phyloP scores from a whole-genome alignment of 2,797 vertebrate species.

The Psittacula echo region DNA sequence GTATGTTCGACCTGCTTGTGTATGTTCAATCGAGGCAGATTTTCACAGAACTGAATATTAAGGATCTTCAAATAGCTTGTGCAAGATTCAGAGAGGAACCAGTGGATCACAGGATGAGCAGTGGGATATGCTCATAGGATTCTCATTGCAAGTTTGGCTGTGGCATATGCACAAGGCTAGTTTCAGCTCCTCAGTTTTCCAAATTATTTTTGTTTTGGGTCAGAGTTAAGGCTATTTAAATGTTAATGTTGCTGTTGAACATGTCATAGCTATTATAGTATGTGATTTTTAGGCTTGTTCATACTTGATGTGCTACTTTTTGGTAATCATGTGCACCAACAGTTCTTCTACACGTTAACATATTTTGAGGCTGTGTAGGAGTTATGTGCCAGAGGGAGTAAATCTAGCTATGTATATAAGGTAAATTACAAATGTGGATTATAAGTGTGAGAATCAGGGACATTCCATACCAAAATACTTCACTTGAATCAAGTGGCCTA shows the following conservation, averaged over 20 bases:
- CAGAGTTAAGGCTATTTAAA: slow-evolving; percentile 30
- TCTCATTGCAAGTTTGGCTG: background rate
- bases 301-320: slow-evolving; percentile 48
- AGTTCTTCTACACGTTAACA: slow-evolving; percentile 63
- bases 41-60: background rate
- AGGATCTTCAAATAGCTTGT: background rate
- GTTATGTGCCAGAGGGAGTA: slow-evolving; percentile 57
- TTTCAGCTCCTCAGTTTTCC: background rate
- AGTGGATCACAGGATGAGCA: background rate
- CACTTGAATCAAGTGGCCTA: slow-evolving; percentile 20
- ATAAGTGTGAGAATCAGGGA: slow-evolving; percentile 9
- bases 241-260: slow-evolving; percentile 1
- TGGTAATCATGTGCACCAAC: slow-evolving; percentile 59
- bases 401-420: slow-evolving; percentile 58
- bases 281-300: slow-evolving; percentile 51
- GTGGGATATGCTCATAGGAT: background rate
- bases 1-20: background rate
- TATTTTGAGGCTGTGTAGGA: slow-evolving; percentile 66
- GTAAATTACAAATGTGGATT: slow-evolving; percentile 51
- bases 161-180: background rate
- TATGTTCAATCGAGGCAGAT: background rate
- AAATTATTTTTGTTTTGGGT: slow-evolving; percentile 24
- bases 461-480: slow-evolving; percentile 47
- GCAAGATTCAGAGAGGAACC: background rate
- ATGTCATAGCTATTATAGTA: slow-evolving; percentile 33